Conservation (phyloP, 2,797 vertebrate genomes). For the Acrossocheilus wenchowensis region DNA sequence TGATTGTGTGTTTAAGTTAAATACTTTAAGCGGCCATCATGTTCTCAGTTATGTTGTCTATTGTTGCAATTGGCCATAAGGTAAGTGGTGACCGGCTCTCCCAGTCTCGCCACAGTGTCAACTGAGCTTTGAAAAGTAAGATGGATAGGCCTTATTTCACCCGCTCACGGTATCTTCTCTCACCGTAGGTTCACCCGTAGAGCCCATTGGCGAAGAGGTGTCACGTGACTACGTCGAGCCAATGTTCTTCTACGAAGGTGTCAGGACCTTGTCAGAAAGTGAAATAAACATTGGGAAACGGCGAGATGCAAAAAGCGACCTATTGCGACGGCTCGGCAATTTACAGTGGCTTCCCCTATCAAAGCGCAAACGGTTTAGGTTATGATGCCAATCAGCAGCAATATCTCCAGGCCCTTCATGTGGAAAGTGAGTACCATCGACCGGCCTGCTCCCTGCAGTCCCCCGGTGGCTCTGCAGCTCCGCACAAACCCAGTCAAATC, state of each 20-base stretch:
- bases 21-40: background rate
- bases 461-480: constrained; percentile 83
- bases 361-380: constrained; percentile 97
- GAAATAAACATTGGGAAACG: constrained; percentile 99
- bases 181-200: constrained; percentile 93
- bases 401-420: constrained; percentile 91
- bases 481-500: constrained; percentile 91
- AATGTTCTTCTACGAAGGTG: constrained; percentile 99
- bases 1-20: background rate
- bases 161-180: constrained; percentile 87
- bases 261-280: constrained; percentile 99
- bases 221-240: constrained; percentile 99
- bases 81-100: constrained; percentile 76
- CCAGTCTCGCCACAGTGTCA: constrained; percentile 88
- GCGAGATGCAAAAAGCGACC: constrained; percentile 99
- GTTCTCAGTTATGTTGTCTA: constrained; percentile 59
- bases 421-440: constrained; percentile 95
- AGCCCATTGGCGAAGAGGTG: constrained; percentile 96
- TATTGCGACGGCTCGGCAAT: constrained; percentile 99
- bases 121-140: constrained; percentile 98
- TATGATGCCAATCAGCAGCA: constrained; percentile 97
- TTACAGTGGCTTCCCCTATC: constrained; percentile 99
- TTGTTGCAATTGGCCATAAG: constrained; percentile 79
- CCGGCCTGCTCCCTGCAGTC: constrained; percentile 96
- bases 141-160: constrained; percentile 98